Conservation (phyloP, 2,888 invertebrate species). For the Trachelus iudaicus region DNA sequence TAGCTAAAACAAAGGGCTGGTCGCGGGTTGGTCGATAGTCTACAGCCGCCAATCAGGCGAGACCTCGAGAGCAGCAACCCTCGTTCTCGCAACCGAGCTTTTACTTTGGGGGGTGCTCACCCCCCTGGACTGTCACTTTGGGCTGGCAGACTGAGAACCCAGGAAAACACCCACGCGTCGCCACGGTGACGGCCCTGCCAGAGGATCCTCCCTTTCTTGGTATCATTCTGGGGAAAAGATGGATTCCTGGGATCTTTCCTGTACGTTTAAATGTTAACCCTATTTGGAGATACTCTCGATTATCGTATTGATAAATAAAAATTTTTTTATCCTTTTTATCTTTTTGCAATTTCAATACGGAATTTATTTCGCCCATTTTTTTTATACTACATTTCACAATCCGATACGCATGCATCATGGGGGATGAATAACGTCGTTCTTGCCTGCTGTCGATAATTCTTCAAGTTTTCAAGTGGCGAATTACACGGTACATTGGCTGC, state of each 20-base stretch:
- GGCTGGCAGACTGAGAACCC: neutral
- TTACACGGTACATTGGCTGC: neutral
- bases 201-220: conserved; percentile 6
- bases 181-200: conserved; percentile 48
- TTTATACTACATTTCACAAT: neutral
- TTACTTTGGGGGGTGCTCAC: conserved; percentile 35
- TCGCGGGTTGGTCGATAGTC: conserved; percentile 65
- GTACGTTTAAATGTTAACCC: neutral
- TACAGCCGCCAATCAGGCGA: conserved; percentile 64
- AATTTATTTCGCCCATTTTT: neutral
- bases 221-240: neutral
- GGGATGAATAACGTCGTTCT: neutral
- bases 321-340: neutral
- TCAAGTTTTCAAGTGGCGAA: conserved; percentile 4
- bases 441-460: neutral
- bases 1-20: conserved; percentile 63
- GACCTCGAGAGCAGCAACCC: conserved; percentile 46
- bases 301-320: neutral
- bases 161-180: conserved; percentile 43
- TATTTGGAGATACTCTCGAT: neutral
- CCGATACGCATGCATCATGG: neutral
- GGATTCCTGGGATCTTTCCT: neutral
- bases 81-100: conserved; percentile 26
- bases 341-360: neutral
- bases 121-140: conserved; percentile 17